These are phyloP conservation scores for Buteo buteo DNA, from an alignment of 2,113 vertebrate species.

Conservation along the genomic window DNA sequence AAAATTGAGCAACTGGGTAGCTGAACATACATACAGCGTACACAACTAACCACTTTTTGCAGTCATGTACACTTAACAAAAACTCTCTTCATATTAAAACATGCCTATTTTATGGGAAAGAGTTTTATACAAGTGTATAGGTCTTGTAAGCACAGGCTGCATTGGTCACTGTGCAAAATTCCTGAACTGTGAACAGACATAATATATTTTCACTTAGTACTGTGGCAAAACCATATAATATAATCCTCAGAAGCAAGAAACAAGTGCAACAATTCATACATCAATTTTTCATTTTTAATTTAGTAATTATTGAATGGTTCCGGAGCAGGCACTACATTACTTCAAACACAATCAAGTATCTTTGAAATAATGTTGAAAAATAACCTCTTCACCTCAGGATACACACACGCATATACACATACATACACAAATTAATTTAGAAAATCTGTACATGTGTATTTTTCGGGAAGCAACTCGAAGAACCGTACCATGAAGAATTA, in stretches of 20 bases:
- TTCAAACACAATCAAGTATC: slow-evolving; percentile 59
- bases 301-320: slow-evolving; percentile 40
- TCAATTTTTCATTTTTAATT: slow-evolving; percentile 62
- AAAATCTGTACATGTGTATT: slow-evolving; percentile 54
- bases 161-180: neutral
- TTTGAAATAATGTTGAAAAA: slow-evolving; percentile 61
- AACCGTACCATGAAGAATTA: slow-evolving; percentile 13
- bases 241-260: slow-evolving; percentile 54
- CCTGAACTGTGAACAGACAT: neutral
- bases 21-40: neutral
- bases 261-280: slow-evolving; percentile 46
- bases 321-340: slow-evolving; percentile 56
- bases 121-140: neutral
- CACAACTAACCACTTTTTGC: neutral
- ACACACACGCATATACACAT: neutral
- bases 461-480: slow-evolving; percentile 32
- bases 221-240: neutral
- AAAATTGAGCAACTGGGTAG: neutral
- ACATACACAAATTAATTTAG: slow-evolving; percentile 53
- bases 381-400: slow-evolving; percentile 32
- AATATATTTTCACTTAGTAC: neutral
- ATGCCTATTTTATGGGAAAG: neutral
- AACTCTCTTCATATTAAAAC: neutral
- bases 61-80: neutral
- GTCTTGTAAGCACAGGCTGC: neutral